A percentile compares a stretch with the other conserved stretches of the same genome.
Evolutionary conservation across 2,797 vertebrate genomes (phyloP).

Genomic region (Melanotaenia parkinsoni): DNA sequence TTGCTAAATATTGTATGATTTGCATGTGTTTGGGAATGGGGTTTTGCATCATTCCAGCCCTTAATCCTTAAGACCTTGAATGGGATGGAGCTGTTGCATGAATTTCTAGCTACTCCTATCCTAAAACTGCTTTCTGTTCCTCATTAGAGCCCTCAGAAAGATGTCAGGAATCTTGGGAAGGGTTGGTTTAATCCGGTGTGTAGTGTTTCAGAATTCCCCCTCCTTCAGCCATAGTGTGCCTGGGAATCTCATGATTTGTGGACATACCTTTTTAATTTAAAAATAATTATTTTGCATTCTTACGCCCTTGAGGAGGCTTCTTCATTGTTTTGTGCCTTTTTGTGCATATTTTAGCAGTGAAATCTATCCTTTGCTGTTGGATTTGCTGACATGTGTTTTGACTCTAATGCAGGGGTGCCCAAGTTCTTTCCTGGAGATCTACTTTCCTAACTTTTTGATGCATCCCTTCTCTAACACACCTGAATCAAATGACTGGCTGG

Average conservation of each 20-base stretch:
- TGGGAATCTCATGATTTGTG: slow-evolving; percentile 23
- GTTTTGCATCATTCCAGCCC: slow-evolving; percentile 59
- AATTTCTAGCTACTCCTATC: slow-evolving; percentile 53
- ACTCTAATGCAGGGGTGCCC: background rate
- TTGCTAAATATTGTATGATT: slow-evolving; percentile 35
- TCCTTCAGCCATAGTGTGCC: slow-evolving; percentile 1
- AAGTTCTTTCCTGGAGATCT: no score
- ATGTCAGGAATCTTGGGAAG: slow-evolving; percentile 47
- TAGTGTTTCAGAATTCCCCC: slow-evolving; percentile 60
- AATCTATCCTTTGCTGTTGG: background rate
- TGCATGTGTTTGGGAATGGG: slow-evolving; percentile 17
- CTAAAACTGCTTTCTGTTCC: slow-evolving; percentile 60
- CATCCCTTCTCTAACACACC: no score
- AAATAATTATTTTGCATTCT: background rate
- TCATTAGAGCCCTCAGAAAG: slow-evolving; percentile 70
- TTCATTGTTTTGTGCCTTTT: background rate
- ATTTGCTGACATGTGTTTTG: background rate
- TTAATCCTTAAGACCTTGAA: slow-evolving; percentile 59
- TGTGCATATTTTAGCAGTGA: background rate
- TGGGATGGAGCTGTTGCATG: slow-evolving; percentile 47
- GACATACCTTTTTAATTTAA: background rate
- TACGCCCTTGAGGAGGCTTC: background rate
- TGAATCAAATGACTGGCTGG: no score
- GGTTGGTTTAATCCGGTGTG: slow-evolving; percentile 51
- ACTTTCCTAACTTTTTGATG: no score